Conservation (phyloP, 2,797 vertebrate species). For the Capromys pilorides region DNA sequence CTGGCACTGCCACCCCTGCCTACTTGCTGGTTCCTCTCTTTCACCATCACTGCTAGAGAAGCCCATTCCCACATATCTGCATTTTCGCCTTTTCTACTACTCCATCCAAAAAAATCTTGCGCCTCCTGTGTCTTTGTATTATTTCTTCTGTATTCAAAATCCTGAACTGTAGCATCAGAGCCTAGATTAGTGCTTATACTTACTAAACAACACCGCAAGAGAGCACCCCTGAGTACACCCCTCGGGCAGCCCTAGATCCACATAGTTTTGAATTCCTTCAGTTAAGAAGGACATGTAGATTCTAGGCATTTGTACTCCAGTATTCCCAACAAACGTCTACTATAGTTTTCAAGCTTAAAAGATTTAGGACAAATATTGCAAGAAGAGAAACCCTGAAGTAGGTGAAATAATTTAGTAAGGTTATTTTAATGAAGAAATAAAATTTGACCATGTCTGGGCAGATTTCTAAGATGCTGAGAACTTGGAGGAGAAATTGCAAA, state of each 20-base stretch:
- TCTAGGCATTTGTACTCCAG: neutral
- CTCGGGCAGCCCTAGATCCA: neutral
- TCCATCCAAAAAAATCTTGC: neutral
- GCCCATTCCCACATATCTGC: neutral
- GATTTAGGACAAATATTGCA: neutral
- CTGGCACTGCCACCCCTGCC: neutral
- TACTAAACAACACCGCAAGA: neutral
- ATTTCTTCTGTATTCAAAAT: neutral
- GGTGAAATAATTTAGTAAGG: neutral
- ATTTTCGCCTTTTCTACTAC: neutral
- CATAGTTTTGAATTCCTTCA: neutral
- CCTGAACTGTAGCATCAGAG: neutral
- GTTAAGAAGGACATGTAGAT: neutral
- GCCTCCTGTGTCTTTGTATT: neutral
- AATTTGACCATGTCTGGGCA: neutral
- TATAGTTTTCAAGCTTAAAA: neutral
- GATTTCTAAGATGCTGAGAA: slow-evolving; percentile 50
- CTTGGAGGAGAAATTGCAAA: neutral
- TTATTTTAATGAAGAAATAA: slow-evolving; percentile 42
- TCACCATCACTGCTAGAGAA: neutral
- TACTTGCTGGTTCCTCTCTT: neutral
- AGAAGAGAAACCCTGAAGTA: slow-evolving; percentile 6
- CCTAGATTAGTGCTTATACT: neutral
- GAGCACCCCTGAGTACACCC: neutral
- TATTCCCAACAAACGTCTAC: neutral